Percentiles rank a stretch among this genome's conserved stretches.
phyloP scores from a whole-genome alignment of 2,888 invertebrate genomes.

The Drosophila pegasa region DNA sequence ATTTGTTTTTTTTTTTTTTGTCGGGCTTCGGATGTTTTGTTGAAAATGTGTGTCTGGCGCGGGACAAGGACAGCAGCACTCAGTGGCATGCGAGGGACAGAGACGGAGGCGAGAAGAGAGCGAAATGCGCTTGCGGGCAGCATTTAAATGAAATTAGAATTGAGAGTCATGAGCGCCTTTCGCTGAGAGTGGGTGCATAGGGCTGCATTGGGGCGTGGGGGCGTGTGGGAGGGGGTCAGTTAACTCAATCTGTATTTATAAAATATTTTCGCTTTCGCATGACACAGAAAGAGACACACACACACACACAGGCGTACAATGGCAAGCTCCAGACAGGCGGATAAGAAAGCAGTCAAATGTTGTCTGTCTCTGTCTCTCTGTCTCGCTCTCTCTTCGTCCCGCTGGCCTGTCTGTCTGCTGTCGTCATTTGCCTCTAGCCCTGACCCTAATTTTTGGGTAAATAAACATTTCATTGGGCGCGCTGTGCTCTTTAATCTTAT shows the following conservation, averaged over 20 bases:
- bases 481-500: constrained; percentile 23
- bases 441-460: constrained; percentile 75
- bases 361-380: not conserved
- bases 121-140: constrained; percentile 15
- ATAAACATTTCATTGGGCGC: constrained; percentile 56
- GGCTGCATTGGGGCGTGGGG: constrained; percentile 26
- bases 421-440: constrained; percentile 63
- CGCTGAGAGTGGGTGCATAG: not conserved
- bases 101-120: constrained; percentile 4
- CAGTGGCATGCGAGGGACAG: constrained; percentile 1
- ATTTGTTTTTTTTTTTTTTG: constrained; percentile 27
- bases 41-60: constrained; percentile 19
- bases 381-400: constrained; percentile 7
- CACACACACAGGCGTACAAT: constrained; percentile 9
- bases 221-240: not conserved
- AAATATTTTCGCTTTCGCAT: constrained; percentile 71
- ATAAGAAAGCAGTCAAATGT: constrained; percentile 38
- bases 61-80: constrained; percentile 11
- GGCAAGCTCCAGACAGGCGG: constrained; percentile 33
- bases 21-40: constrained; percentile 52
- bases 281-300: constrained; percentile 65
- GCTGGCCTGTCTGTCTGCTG: constrained; percentile 30
- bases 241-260: constrained; percentile 46
- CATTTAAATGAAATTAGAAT: constrained; percentile 77
- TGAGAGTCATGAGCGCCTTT: constrained; percentile 60